Evolutionary conservation across 1,140 invertebrate species (phyloP).

Genomic region (Diorhabda carinulata): DNA sequence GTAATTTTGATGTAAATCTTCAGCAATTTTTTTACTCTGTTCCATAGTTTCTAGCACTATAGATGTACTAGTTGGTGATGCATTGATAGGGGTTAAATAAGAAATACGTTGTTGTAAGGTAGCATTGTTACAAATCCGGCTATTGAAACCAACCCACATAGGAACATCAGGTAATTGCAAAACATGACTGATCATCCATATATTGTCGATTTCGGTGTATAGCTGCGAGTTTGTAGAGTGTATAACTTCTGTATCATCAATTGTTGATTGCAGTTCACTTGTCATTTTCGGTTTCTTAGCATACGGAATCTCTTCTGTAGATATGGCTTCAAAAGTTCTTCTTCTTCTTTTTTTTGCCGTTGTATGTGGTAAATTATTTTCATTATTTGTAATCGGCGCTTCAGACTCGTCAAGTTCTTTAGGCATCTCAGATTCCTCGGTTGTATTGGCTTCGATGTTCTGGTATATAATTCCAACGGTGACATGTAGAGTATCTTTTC

Average conservation of each 20-base stretch:
- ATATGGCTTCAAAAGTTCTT: conserved; percentile 11
- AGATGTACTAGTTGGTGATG: conserved; percentile 29
- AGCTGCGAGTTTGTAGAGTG: conserved; percentile 2
- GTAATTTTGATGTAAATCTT: conserved; percentile 37
- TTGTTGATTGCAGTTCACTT: conserved; percentile 1
- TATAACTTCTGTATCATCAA: conserved; percentile 5
- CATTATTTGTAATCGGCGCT: not conserved
- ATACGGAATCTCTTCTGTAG: conserved; percentile 6
- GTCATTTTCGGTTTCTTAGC: not conserved
- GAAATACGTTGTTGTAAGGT: conserved; percentile 22
- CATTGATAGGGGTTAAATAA: conserved; percentile 39
- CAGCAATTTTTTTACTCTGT: conserved; percentile 35
- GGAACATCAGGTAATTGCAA: conserved; percentile 27
- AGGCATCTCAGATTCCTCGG: conserved; percentile 30
- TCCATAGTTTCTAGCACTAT: conserved; percentile 44
- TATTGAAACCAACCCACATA: conserved; percentile 34
- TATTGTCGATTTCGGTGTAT: conserved; percentile 21
- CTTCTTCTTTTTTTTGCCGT: conserved; percentile 1
- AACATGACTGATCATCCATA: conserved; percentile 31
- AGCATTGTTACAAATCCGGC: conserved; percentile 15
- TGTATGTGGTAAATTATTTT: not conserved
- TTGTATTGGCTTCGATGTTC: conserved; percentile 39
- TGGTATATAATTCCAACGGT: not conserved
- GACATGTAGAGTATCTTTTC: no score
- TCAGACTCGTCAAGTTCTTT: not conserved